Conservation (phyloP, 1,140 invertebrate species). For the Tetramorium alpestre region DNA sequence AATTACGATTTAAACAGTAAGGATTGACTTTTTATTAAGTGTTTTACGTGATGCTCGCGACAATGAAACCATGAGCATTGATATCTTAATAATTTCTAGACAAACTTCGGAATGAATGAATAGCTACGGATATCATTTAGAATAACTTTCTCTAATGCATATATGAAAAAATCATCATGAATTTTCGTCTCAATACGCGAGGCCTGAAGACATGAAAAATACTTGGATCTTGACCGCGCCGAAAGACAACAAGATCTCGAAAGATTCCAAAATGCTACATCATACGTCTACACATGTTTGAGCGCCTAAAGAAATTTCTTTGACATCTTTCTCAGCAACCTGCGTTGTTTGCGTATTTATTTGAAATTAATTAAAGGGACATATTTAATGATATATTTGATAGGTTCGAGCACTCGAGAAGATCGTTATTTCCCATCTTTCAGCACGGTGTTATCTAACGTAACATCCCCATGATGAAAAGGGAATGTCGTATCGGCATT, state of each 20-base stretch:
- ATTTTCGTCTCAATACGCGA: constrained; percentile 2
- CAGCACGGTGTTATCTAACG: constrained; percentile 4
- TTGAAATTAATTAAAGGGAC: constrained; percentile 28
- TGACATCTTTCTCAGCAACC: neutral
- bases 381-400: neutral
- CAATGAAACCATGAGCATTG: neutral
- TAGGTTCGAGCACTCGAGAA: neutral
- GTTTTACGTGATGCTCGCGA: constrained; percentile 15
- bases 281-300: neutral
- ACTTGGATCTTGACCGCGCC: neutral
- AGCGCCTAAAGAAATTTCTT: neutral
- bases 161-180: constrained; percentile 5
- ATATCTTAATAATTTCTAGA: constrained; percentile 41
- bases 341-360: neutral
- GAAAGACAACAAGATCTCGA: constrained; percentile 22
- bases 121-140: constrained; percentile 27
- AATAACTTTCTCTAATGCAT: constrained; percentile 14
- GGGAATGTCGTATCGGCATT: constrained; percentile 11
- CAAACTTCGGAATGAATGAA: constrained; percentile 30
- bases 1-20: constrained; percentile 47
- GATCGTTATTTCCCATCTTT: constrained; percentile 3
- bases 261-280: neutral
- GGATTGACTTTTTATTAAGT: constrained; percentile 54
- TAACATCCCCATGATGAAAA: neutral
- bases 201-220: constrained; percentile 10